Conservation (phyloP, 2,113 vertebrate species). For the Sinocyclocheilus maitianheensis region DNA sequence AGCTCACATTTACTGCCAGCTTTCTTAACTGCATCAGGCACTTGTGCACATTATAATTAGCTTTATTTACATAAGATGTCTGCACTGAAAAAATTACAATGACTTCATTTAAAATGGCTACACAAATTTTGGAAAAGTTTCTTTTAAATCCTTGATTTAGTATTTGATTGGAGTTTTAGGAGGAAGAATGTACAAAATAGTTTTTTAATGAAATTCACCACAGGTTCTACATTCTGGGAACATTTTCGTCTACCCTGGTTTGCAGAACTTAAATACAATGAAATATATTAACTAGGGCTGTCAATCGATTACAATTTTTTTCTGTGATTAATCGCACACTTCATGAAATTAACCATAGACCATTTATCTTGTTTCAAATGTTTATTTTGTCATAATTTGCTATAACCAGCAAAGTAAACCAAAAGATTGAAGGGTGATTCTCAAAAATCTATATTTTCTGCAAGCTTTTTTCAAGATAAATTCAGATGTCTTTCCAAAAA, state of each 20-base stretch:
- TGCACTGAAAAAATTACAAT: neutral
- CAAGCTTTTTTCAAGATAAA: too few species aligned
- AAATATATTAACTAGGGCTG: neutral
- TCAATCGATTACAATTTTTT: too few species aligned
- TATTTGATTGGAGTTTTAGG: neutral
- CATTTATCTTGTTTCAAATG: too few species aligned
- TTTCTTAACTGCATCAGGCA: neutral
- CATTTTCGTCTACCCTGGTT: neutral
- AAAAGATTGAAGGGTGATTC: too few species aligned
- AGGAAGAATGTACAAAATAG: neutral
- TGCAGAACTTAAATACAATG: neutral
- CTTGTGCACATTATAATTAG: neutral
- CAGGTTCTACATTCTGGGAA: neutral
- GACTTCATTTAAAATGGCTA: neutral
- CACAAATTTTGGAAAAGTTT: neutral
- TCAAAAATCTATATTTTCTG: too few species aligned
- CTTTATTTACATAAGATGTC: neutral
- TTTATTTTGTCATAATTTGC: too few species aligned
- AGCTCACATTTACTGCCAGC: neutral
- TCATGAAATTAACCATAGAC: too few species aligned
- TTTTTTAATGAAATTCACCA: neutral
- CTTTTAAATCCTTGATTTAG: neutral
- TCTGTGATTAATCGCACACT: too few species aligned
- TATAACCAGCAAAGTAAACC: too few species aligned
- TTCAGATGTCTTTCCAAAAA: too few species aligned